phyloP scores from a whole-genome alignment of 2,797 vertebrate genomes.

The Hoplostethus atlanticus region DNA sequence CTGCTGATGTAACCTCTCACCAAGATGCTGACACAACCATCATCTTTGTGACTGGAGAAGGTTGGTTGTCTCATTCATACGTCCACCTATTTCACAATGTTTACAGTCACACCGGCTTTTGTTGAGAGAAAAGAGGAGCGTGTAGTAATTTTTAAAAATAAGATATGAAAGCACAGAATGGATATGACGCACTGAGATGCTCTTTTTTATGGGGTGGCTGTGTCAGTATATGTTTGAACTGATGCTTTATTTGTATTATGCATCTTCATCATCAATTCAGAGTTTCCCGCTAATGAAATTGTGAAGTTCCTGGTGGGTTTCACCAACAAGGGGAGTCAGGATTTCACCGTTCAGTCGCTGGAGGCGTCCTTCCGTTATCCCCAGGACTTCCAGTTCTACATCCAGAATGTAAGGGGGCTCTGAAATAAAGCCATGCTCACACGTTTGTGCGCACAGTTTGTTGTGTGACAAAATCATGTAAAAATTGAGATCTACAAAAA shows the following conservation, averaged over 20 bases:
- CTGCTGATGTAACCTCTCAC: slow-evolving; percentile 73
- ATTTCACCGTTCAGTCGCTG: slow-evolving; percentile 81
- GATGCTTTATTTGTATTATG: slow-evolving; percentile 4
- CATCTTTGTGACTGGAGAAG: slow-evolving; percentile 84
- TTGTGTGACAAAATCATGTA: background rate
- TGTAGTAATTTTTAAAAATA: background rate
- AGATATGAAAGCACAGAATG: background rate
- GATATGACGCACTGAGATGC: background rate
- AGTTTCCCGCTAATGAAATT: slow-evolving; percentile 85
- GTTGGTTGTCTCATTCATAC: slow-evolving; percentile 50
- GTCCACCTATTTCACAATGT: background rate
- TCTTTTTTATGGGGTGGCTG: background rate
- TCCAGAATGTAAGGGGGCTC: slow-evolving; percentile 82
- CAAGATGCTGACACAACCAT: slow-evolving; percentile 85
- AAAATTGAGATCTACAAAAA: no score
- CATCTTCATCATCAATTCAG: slow-evolving; percentile 51
- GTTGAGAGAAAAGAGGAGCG: background rate
- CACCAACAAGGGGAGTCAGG: slow-evolving; percentile 83
- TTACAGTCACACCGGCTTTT: background rate
- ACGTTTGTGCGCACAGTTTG: background rate
- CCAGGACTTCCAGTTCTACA: slow-evolving; percentile 86
- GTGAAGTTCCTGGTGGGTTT: slow-evolving; percentile 86
- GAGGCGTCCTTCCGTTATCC: slow-evolving; percentile 88
- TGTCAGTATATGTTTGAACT: background rate
- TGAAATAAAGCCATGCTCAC: background rate